phyloP scores from a whole-genome alignment of 2,113 vertebrate genomes.

The Numida meleagris region DNA sequence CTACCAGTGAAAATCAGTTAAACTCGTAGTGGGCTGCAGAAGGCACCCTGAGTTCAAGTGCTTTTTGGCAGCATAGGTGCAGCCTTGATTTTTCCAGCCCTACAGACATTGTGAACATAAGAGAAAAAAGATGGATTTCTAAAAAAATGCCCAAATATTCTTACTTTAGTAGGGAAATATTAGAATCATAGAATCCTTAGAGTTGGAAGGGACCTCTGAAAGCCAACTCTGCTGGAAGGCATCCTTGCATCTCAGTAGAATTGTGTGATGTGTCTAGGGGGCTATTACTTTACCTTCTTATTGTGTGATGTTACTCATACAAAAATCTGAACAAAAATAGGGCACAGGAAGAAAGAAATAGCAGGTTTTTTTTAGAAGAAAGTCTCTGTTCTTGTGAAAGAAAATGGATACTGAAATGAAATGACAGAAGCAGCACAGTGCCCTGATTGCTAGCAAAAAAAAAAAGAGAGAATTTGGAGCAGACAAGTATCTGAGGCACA shows the following conservation, averaged over 20 bases:
- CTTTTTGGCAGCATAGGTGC: neutral
- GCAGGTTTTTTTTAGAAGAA: neutral
- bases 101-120: neutral
- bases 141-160: neutral
- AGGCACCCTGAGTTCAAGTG: neutral
- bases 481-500: neutral
- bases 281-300: neutral
- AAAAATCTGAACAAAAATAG: neutral
- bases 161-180: neutral
- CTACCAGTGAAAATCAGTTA: neutral
- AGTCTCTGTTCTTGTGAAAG: neutral
- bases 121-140: neutral
- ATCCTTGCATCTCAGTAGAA: neutral
- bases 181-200: neutral
- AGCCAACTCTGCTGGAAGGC: neutral
- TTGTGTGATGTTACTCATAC: neutral
- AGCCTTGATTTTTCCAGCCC: neutral
- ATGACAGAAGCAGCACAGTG: neutral
- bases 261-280: neutral
- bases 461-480: neutral
- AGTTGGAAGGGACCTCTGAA: no score
- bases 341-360: neutral
- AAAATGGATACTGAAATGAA: neutral
- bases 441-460: neutral
- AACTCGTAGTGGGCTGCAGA: neutral